Base-by-base conservation (phyloP, 2,113 vertebrate species). In the Phyllostomus discolor region DNA sequence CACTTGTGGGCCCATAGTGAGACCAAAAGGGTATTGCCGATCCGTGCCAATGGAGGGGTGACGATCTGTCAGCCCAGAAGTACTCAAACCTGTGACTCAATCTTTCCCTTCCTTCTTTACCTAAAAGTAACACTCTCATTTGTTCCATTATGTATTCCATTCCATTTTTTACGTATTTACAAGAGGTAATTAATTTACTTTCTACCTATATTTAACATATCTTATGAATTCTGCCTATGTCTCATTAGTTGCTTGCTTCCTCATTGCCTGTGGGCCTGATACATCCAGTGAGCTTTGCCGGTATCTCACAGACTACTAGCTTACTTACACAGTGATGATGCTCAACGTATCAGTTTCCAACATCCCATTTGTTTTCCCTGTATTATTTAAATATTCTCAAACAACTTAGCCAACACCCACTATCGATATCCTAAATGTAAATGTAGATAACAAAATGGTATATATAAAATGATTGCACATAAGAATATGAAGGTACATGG, bases 361-460 rank as follows among this genome's bases (percentile, higher is more conserved):
- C 11, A 31, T 10, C 5, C 28, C 24, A 16, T n/a, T 87, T 33
- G 17, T 35, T 79, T 93, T 82, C 75, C 70, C 83, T 62, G 15
- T 48, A 16, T 73, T 78, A 70, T 73, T 64, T 95, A n/a, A 95
- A 84, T 69, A 43, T 41, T 86, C 59, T 72, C 54, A 95, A 66
- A 72, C 22, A 75, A 92, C 41, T 48, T 15, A 87, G 69, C 28
- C 70, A 35, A 78, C 22, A 69, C 5, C 11, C n/a, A 79, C 43
- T 54, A 83, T 4, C 50, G 33, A 50, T 38, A 80, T 7, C 26
- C 33, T 72, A 92, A 79, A 66, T 73, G 64, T 75, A 86, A 86
- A 57, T 46, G 4, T 11, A 82, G 57, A 72, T 16, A 88, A 94
- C 33, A 78, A 94, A 94, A 33, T 50, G 17, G 41, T 66, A 24